phyloP scores from a whole-genome alignment of 30 jellyfish, hydroid and myxozoan species.

The Nemopilema nomurai region DNA sequence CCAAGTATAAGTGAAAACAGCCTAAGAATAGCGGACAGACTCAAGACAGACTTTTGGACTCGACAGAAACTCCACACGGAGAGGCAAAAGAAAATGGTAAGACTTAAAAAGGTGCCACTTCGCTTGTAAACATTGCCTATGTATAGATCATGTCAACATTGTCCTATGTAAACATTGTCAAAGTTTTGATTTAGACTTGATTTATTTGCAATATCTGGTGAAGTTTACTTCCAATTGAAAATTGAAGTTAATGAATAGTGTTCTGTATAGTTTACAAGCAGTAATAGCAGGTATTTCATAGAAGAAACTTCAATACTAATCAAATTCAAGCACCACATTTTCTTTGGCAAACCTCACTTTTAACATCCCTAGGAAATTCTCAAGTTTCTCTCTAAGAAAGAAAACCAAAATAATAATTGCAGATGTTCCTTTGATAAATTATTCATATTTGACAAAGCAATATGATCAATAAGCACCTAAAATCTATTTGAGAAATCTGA shows the following conservation, averaged over 20 bases:
- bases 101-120: too few species aligned
- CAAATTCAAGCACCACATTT: background rate
- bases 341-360: background rate
- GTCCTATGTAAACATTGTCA: too few species aligned
- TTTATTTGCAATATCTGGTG: too few species aligned
- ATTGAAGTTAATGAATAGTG: too few species aligned
- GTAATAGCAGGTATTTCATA: background rate
- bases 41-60: constrained; percentile 85
- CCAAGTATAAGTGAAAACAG: constrained; percentile 79
- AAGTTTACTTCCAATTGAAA: too few species aligned
- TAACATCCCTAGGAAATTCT: too few species aligned
- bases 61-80: constrained; percentile 74
- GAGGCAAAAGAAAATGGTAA: constrained; percentile 74
- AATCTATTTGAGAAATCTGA: background rate
- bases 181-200: too few species aligned
- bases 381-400: background rate
- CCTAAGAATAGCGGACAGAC: constrained; percentile 72
- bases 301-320: background rate
- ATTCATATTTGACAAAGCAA: background rate
- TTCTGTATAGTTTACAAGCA: too few species aligned
- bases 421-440: background rate
- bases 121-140: too few species aligned
- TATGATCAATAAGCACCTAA: background rate
- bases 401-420: background rate
- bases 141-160: too few species aligned